phyloP scores from a whole-genome alignment of 1,140 invertebrate species.

The Bombyx mori region ASM3026992v2 NC_085117.1:7987001-7987500 shows the following conservation, averaged over 20 bases:
- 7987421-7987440: too few relatives aligned
- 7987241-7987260: background rate
- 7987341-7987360: background rate
- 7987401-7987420: too few relatives aligned
- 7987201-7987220: background rate
- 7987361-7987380: background rate
- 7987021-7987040: conserved; percentile 37
- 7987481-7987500: too few relatives aligned
- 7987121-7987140: conserved; percentile 62
- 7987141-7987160: conserved; percentile 39
- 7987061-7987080: conserved; percentile 61
- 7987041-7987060: conserved; percentile 26
- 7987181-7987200: background rate
- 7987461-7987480: too few relatives aligned
- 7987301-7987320: background rate
- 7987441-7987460: too few relatives aligned
- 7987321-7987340: too few relatives aligned
- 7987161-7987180: conserved; percentile 37
- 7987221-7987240: background rate
- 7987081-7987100: conserved; percentile 66
- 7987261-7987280: background rate
- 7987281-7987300: background rate
- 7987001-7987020: conserved; percentile 61
- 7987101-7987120: conserved; percentile 67
- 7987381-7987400: too few relatives aligned